phyloP scores from a whole-genome alignment of 2,888 invertebrate genomes.

The Folsomia manolachei region DNA sequence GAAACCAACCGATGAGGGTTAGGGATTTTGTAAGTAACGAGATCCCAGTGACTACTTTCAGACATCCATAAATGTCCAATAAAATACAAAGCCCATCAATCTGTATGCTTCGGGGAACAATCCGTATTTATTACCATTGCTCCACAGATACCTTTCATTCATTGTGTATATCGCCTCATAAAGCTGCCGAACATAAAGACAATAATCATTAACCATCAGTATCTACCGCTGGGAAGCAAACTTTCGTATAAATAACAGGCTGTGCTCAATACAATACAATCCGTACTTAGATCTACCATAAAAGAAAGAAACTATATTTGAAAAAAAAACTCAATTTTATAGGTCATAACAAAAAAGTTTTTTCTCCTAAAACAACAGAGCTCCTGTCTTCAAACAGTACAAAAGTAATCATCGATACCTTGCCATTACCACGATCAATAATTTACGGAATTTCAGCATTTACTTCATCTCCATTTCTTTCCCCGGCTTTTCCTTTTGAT shows the following conservation, averaged over 20 bases:
- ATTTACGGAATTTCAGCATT: neutral
- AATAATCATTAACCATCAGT: neutral
- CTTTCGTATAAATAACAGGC: too few relatives aligned
- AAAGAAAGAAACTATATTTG: too few relatives aligned
- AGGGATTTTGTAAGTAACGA: neutral
- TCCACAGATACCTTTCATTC: neutral
- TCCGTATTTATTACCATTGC: slow-evolving; percentile 8
- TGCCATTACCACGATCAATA: neutral
- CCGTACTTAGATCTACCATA: too few relatives aligned
- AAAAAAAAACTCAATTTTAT: too few relatives aligned
- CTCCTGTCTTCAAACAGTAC: too few relatives aligned
- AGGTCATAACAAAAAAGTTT: too few relatives aligned
- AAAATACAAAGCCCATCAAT: slow-evolving; percentile 1
- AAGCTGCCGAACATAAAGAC: neutral
- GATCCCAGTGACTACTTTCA: neutral
- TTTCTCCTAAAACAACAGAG: too few relatives aligned
- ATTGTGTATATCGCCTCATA: neutral
- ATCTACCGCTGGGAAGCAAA: too few relatives aligned
- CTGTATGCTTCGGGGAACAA: neutral
- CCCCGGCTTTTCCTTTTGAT: neutral
- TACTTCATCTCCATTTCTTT: neutral
- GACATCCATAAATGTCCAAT: slow-evolving; percentile 13
- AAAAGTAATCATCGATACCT: neutral
- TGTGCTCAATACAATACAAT: too few relatives aligned
- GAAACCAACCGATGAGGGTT: too few relatives aligned